A percentile compares a stretch with the other conserved stretches of the same genome.
These are phyloP conservation scores for Mythimna pallens DNA, from an alignment of 2,888 invertebrate genomes.

Conservation along the genomic window DNA sequence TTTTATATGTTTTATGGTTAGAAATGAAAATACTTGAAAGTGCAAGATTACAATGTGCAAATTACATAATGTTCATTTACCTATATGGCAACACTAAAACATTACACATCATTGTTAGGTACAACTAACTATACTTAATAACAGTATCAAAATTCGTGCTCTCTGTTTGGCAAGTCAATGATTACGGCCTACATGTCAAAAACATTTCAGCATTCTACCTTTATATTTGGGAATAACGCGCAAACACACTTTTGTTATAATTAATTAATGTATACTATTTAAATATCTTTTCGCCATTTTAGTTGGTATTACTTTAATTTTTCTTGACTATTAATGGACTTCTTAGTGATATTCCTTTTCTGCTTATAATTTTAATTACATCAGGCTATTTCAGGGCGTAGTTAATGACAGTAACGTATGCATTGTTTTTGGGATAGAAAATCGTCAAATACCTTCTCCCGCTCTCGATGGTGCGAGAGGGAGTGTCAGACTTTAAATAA, in stretches of 20 bases:
- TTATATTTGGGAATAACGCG: conserved; percentile 3
- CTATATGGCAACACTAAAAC: not conserved
- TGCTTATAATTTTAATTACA: not conserved
- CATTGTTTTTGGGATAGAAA: too few species aligned
- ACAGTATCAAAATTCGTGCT: conserved; percentile 3
- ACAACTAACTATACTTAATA: not conserved
- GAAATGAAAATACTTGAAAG: not conserved
- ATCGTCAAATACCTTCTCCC: too few species aligned
- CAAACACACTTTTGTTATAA: conserved; percentile 9
- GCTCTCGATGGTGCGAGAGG: too few species aligned
- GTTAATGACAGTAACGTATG: too few species aligned
- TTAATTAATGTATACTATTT: conserved; percentile 7
- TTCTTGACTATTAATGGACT: too few species aligned
- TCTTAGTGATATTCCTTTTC: not conserved
- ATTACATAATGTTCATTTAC: not conserved
- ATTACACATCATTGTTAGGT: not conserved
- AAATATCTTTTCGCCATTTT: not conserved
- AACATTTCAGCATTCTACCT: conserved; percentile 1
- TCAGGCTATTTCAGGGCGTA: not conserved
- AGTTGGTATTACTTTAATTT: not conserved
- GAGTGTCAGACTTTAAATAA: too few species aligned
- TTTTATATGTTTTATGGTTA: not conserved
- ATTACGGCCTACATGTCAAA: conserved; percentile 9
- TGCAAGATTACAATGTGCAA: not conserved
- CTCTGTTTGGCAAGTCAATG: not conserved